These are phyloP conservation scores for Sciaenops ocellatus DNA, from an alignment of 2,797 vertebrate genomes.

Conservation along the genomic window DNA sequence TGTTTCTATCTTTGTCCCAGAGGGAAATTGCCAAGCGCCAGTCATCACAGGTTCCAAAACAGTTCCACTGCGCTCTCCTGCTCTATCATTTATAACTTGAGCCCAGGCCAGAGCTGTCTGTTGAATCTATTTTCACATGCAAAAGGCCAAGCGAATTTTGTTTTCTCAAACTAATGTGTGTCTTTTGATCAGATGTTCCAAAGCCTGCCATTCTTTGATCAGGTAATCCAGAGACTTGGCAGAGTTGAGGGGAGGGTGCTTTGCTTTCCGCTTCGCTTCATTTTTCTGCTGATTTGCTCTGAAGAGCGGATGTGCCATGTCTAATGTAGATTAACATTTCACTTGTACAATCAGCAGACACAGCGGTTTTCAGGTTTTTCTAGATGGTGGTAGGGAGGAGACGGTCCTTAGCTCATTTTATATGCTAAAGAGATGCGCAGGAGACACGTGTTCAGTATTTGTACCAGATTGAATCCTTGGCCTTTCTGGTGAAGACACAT, in stretches of 20 bases:
- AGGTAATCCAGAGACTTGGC: constrained; percentile 79
- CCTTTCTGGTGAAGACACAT: constrained; percentile 37
- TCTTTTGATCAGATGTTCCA: constrained; percentile 78
- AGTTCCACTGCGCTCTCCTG: constrained; percentile 40
- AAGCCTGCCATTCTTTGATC: constrained; percentile 81
- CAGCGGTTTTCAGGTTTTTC: constrained; percentile 75
- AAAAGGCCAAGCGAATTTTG: constrained; percentile 72
- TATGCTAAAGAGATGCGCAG: constrained; percentile 71
- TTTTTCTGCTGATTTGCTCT: constrained; percentile 81
- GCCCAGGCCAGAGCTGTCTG: constrained; percentile 63
- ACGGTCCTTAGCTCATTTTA: constrained; percentile 52
- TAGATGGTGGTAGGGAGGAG: constrained; percentile 47
- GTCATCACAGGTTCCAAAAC: constrained; percentile 77
- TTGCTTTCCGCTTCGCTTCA: constrained; percentile 65
- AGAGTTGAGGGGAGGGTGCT: constrained; percentile 64
- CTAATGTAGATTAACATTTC: constrained; percentile 84
- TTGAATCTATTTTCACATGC: constrained; percentile 64
- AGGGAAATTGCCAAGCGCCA: constrained; percentile 71
- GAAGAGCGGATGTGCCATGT: constrained; percentile 79
- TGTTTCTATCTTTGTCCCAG: constrained; percentile 74
- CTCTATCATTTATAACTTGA: constrained; percentile 67
- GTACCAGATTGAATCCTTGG: constrained; percentile 42
- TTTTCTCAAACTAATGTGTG: constrained; percentile 77
- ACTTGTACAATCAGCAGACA: constrained; percentile 77
- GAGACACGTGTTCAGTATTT: constrained; percentile 63